phyloP scores from a whole-genome alignment of 2,888 invertebrate genomes.

The Alloplasta piceator region DNA sequence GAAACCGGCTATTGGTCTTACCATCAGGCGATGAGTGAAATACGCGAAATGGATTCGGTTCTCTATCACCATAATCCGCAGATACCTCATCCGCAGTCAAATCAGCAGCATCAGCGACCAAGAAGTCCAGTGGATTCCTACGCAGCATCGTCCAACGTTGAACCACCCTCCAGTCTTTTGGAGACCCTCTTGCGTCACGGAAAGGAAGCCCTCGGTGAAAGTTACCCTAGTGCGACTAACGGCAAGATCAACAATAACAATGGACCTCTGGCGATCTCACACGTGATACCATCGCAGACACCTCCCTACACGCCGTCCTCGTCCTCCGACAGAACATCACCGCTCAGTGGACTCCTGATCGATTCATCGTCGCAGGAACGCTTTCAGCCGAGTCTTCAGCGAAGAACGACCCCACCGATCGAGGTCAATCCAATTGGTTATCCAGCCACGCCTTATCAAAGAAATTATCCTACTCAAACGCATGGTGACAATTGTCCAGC shows the following conservation, averaged over 20 bases:
- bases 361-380: conserved; percentile 67
- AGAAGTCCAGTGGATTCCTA: conserved; percentile 61
- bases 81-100: conserved; percentile 56
- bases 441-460: conserved; percentile 53
- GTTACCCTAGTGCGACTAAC: conserved; percentile 59
- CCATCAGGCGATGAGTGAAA: conserved; percentile 64
- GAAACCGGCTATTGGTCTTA: conserved; percentile 74
- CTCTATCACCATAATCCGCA: conserved; percentile 61
- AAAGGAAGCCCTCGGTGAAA: conserved; percentile 70
- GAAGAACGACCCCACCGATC: conserved; percentile 53
- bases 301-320: conserved; percentile 75
- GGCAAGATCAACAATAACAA: conserved; percentile 53
- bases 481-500: conserved; percentile 57
- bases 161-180: conserved; percentile 70
- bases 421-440: conserved; percentile 58
- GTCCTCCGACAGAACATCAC: conserved; percentile 72
- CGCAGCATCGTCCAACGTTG: conserved; percentile 37
- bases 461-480: conserved; percentile 61
- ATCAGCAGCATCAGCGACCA: conserved; percentile 18
- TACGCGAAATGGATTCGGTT: conserved; percentile 61
- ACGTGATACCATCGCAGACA: conserved; percentile 68
- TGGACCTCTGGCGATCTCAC: conserved; percentile 53
- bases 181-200: conserved; percentile 75
- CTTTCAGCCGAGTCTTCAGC: conserved; percentile 49
- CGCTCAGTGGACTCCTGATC: conserved; percentile 63